phyloP scores from a whole-genome alignment of 2,888 invertebrate genomes.

The Brachynemurus nebulosus region DNA sequence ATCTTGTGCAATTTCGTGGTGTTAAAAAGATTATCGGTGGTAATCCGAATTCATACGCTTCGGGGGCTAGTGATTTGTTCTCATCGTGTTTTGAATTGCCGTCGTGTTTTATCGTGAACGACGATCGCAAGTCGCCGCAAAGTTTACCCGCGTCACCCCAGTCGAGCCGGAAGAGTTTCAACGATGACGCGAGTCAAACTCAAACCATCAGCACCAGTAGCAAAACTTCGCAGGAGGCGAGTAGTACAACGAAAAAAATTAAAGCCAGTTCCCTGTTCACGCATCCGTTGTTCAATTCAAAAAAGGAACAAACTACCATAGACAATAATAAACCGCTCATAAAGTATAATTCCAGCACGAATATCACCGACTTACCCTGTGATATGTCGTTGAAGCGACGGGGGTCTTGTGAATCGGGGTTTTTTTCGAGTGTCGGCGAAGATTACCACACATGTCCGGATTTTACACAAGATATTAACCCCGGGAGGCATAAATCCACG shows the following conservation, averaged over 20 bases:
- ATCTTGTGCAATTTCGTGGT: conserved; percentile 61
- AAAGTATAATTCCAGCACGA: conserved; percentile 29
- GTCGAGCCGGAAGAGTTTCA: conserved; percentile 26
- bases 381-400: conserved; percentile 42
- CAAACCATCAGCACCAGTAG: conserved; percentile 16
- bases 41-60: conserved; percentile 32
- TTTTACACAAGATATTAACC: conserved; percentile 17
- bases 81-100: conserved; percentile 67
- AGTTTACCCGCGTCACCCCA: conserved; percentile 40
- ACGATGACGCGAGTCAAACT: conserved; percentile 12
- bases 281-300: conserved; percentile 39
- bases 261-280: conserved; percentile 42
- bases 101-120: conserved; percentile 41
- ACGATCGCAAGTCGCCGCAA: conserved; percentile 26
- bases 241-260: conserved; percentile 30
- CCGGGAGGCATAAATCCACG: conserved; percentile 18
- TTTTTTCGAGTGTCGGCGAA: conserved; percentile 77
- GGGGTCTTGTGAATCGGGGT: conserved; percentile 80
- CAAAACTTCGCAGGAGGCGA: conserved; percentile 12
- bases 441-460: conserved; percentile 33
- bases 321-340: conserved; percentile 19
- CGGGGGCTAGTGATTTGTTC: conserved; percentile 43
- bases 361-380: conserved; percentile 26
- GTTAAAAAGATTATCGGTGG: conserved; percentile 71
- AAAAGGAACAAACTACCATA: conserved; percentile 11